Percentiles rank a stretch among this genome's conserved stretches.
These are phyloP conservation scores for Cochlearius cochlearius DNA, from an alignment of 2,113 vertebrate genomes.

Conservation along the genomic window DNA sequence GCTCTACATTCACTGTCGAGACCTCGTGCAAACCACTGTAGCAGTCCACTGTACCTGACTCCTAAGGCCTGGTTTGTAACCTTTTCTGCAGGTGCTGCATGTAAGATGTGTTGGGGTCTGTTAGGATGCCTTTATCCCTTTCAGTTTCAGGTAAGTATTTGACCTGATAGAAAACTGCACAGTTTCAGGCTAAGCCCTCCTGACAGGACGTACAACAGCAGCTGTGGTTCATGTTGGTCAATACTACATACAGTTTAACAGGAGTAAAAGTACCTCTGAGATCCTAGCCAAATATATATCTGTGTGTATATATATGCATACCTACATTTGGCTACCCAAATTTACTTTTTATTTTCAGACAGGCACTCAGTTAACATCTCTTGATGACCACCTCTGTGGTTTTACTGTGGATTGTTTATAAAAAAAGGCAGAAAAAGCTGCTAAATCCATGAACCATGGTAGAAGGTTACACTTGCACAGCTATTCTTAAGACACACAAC, in stretches of 20 bases:
- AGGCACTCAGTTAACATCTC: background rate
- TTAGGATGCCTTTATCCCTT: background rate
- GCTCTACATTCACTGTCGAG: background rate
- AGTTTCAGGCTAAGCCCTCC: background rate
- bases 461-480: background rate
- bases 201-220: background rate
- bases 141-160: background rate
- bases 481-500: background rate
- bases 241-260: background rate
- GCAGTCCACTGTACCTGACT: background rate
- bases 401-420: background rate
- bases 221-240: background rate
- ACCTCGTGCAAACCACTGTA: background rate
- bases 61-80: background rate
- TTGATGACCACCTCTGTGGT: background rate
- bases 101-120: background rate
- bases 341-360: slow-evolving; percentile 10
- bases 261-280: background rate
- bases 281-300: background rate
- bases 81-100: background rate
- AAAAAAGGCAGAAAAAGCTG: background rate
- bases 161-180: background rate
- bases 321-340: background rate
- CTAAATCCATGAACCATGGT: background rate
- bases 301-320: background rate